phyloP scores from a whole-genome alignment of 2,113 vertebrate genomes.

The Xiphophorus couchianus region DNA sequence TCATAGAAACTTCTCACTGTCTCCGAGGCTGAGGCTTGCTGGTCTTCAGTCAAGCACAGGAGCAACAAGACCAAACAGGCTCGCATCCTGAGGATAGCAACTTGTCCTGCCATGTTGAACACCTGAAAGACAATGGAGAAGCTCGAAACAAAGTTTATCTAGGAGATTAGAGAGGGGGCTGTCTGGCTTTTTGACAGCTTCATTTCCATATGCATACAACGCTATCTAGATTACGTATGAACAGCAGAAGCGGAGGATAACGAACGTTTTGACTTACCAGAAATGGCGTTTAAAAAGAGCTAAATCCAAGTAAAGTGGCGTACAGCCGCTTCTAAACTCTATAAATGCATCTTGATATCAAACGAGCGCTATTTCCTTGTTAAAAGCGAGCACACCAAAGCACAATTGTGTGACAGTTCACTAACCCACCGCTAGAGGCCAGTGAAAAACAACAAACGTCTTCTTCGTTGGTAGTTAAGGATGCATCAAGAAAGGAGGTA shows the following conservation, averaged over 20 bases:
- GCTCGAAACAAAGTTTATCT: conserved; percentile 1
- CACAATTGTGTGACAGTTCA: neutral
- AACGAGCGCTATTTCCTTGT: neutral
- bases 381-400: neutral
- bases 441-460: neutral
- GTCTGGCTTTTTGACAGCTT: conserved; percentile 10
- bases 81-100: conserved; percentile 15
- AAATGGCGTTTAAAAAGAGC: too few species aligned
- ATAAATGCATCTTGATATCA: neutral
- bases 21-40: conserved; percentile 1
- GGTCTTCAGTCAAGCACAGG: conserved; percentile 22
- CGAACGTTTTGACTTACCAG: neutral
- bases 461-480: conserved; percentile 47
- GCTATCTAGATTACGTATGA: conserved; percentile 10
- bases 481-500: conserved; percentile 28
- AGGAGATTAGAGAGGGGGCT: neutral
- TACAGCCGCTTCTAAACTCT: too few species aligned
- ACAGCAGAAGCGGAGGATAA: neutral
- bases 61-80: conserved; percentile 27
- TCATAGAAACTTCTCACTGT: conserved; percentile 56
- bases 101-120: conserved; percentile 27
- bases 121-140: neutral
- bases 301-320: neutral
- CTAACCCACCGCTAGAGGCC: conserved; percentile 8
- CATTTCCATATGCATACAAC: neutral